These are phyloP conservation scores for Synanthedon myopaeformis DNA, from an alignment of 2,888 invertebrate genomes.

Conservation along the genomic window DNA sequence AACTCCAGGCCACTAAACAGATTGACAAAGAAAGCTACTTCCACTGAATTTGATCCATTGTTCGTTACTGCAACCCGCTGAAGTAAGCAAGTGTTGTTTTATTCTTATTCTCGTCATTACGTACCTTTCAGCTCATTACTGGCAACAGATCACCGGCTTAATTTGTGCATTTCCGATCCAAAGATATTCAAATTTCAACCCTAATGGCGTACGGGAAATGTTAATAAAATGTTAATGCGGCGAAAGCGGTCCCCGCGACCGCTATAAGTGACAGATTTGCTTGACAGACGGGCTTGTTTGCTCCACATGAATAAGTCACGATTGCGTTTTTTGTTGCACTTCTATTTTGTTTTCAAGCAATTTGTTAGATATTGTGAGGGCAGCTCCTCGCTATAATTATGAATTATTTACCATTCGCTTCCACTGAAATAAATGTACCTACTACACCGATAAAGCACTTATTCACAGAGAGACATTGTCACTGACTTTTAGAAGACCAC, in stretches of 20 bases:
- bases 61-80: conserved; percentile 45
- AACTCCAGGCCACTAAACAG: too few species aligned
- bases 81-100: conserved; percentile 65
- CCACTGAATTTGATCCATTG: conserved; percentile 18
- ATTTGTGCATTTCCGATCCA: conserved; percentile 70
- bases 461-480: too few species aligned
- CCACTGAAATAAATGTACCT: too few species aligned
- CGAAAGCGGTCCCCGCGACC: conserved; percentile 51
- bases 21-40: conserved; percentile 19
- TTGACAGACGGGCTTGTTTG: conserved; percentile 63
- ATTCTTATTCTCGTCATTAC: conserved; percentile 61
- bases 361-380: neutral
- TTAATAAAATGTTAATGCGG: conserved; percentile 68
- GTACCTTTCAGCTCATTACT: conserved; percentile 62
- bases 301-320: conserved; percentile 60
- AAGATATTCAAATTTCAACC: conserved; percentile 68
- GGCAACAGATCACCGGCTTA: conserved; percentile 66
- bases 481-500: too few species aligned
- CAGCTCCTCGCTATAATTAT: neutral
- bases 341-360: neutral
- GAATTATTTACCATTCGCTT: too few species aligned
- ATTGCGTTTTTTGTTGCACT: conserved; percentile 42
- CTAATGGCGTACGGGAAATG: conserved; percentile 67
- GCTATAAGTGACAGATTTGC: conserved; percentile 69
- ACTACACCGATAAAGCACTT: too few species aligned